Evolutionary conservation across 2,888 invertebrate species (phyloP).

Genomic region (Perithous albicinctus): DNA sequence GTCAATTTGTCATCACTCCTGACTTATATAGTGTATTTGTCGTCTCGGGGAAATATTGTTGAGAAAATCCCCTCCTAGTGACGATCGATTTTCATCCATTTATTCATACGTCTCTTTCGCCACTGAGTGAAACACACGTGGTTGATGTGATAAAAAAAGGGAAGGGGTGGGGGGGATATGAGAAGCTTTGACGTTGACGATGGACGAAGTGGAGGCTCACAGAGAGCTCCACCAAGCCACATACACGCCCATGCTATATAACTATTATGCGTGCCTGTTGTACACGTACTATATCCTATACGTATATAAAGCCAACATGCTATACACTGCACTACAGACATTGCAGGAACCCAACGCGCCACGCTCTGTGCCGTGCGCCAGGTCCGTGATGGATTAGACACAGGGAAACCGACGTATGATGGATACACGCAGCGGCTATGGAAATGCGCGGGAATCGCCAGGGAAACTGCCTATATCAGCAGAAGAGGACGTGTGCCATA

Average conservation of each 20-base stretch:
- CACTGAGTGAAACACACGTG: constrained; percentile 8
- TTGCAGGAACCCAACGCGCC: constrained; percentile 44
- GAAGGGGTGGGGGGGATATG: constrained; percentile 1
- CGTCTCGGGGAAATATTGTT: not conserved
- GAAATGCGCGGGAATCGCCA: constrained; percentile 54
- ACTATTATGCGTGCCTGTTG: not conserved
- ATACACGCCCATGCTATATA: not conserved
- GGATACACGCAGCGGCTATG: constrained; percentile 69
- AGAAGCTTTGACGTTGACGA: constrained; percentile 54
- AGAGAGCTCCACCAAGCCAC: not conserved
- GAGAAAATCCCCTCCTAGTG: not conserved
- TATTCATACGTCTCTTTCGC: constrained; percentile 27
- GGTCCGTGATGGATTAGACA: constrained; percentile 78
- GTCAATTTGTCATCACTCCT: not conserved
- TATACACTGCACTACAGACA: constrained; percentile 28
- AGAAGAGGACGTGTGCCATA: constrained; percentile 22
- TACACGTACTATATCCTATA: not conserved
- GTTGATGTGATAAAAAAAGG: constrained; percentile 26
- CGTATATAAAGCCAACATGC: constrained; percentile 7
- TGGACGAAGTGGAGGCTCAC: constrained; percentile 39
- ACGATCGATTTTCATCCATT: constrained; percentile 41
- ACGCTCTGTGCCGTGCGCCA: constrained; percentile 44
- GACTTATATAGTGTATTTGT: not conserved
- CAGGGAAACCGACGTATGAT: constrained; percentile 75
- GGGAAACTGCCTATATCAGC: constrained; percentile 56